Evolutionary conservation across 2,797 vertebrate genomes (phyloP), one percentile per base, ranked within the genome.

Genomic region (Erethizon dorsatum): DNA sequence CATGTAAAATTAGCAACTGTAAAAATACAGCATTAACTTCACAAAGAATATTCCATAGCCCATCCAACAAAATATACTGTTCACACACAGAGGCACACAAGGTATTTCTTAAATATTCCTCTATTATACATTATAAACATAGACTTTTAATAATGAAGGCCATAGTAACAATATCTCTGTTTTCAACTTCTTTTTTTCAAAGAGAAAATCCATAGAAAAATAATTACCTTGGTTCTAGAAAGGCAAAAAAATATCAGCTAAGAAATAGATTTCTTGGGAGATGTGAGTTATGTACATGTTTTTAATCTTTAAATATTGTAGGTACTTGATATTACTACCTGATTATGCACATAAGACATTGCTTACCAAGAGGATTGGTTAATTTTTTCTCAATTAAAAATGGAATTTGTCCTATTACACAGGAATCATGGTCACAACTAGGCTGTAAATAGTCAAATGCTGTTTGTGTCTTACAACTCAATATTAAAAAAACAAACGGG

Each of bases 161-260:
- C 22, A 67, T 4, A 67, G 57, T 63, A 91, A 59, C 10, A n/a
- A n/a, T 4, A 83, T 57, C 3, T 50, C 5, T 71, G 31, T 41
- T 92, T 91, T 61, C 3, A 82, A 83, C 26, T 95, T 73, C 2
- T 6, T 33, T 63, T 63, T 18, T 84, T 89, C 33, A 88, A 57
- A 71, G 20, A 75, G 24, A 78, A 96, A 90, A 5, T 83, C 92
- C 69, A 52, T 67, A 78, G 69, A 59, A 94, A 78, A 52, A 52
- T 50, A 52, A 52, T 52, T 52, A 31, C 6, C 28, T 82, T 67
- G 15, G 2, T 67, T 77, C 83, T 77, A n/a, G 33, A 80, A 89
- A 89, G 17, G 11, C n/a, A 93, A 26, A 17, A 85, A 90, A 86
- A 45, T 82, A 37, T 31, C 13, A 94, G 9, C 6, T n/a, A 69